Evolutionary conservation across 2,113 vertebrate genomes (phyloP), one percentile per base, ranked within the genome.

Genomic region (Lipophrys pholis): DNA sequence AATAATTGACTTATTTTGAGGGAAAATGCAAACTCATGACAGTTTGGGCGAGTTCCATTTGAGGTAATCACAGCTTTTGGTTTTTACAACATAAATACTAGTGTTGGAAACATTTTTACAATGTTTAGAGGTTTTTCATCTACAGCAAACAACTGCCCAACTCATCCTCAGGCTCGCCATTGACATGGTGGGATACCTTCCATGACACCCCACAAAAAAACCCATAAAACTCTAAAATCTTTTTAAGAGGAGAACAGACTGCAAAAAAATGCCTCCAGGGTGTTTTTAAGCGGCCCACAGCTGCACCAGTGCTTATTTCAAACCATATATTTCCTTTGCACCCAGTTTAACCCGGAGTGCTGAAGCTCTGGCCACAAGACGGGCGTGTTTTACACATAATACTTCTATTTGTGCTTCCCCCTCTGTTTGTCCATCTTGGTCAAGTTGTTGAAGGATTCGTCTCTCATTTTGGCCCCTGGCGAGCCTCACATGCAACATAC

Each of bases 361-460:
- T 63, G 11, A 69, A 87, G 69, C 81, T 78, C 16, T 61, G 55
- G 59, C 53, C 64, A 78, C 92, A 90, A 66, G 73, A 81, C 79
- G 93, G 91, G 90, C 86, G 91, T 93, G 91, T 90, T 92, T 93
- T 88, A 84, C 86, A 86, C 88, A 88, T 90, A 88, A 86, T 87
- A 74, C 85, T 89, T 85, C 86, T 88, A 84, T 89, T 91, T 84
- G 52, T 67, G 81, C 49, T 58, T 73, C 45, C 59, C 80, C 62
- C 66, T 70, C 69, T 69, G 21, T 17, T 39, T 58, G 57, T 79
- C 76, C 78, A 59, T 86, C 56, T 65, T 73, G 65, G 69, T 82
- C 61, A 69, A 43, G 58, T 66, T 69, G 51, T 78, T 85, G 62
- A 69, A 81, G 79, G 61, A 84, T 78, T 59, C 57, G 48, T 38